phyloP scores from a whole-genome alignment of 2,113 vertebrate species.

The human (Homo sapiens) region DNA sequence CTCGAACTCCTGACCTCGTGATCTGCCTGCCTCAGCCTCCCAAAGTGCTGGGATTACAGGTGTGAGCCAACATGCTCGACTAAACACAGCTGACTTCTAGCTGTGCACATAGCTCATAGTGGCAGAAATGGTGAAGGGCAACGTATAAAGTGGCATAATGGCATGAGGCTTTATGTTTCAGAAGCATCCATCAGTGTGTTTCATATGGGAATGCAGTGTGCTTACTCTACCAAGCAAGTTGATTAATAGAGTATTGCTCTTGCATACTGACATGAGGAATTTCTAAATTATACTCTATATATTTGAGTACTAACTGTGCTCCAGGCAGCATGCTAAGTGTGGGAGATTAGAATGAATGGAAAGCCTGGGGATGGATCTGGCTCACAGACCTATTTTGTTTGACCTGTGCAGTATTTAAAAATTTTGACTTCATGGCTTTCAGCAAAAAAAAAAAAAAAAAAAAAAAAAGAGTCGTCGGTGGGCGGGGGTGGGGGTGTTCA shows the following conservation, averaged over 20 bases:
- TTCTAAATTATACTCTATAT: background rate
- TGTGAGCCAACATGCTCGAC: no score
- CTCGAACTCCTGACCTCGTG: no score
- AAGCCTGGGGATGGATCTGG: background rate
- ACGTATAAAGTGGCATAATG: no score
- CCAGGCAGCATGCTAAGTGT: background rate
- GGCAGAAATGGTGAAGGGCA: background rate
- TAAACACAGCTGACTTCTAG: background rate
- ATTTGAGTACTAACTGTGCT: background rate
- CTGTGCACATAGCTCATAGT: background rate
- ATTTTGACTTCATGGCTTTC: background rate
- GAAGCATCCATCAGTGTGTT: fast-evolving
- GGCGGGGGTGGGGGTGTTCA: background rate
- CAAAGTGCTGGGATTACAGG: no score
- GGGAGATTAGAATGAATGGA: background rate
- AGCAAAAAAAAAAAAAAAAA: background rate
- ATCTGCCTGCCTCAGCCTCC: no score
- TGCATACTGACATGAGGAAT: background rate
- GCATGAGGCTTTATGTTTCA: background rate
- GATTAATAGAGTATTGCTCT: background rate
- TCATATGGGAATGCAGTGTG: background rate
- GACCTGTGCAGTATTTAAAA: background rate
- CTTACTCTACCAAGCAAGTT: background rate
- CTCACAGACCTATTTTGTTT: background rate
- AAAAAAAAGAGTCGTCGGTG: background rate